Percentiles rank a stretch among this genome's conserved stretches.
phyloP scores from a whole-genome alignment of 2,797 vertebrate species.

The Peromyscus melanophrys region DNA sequence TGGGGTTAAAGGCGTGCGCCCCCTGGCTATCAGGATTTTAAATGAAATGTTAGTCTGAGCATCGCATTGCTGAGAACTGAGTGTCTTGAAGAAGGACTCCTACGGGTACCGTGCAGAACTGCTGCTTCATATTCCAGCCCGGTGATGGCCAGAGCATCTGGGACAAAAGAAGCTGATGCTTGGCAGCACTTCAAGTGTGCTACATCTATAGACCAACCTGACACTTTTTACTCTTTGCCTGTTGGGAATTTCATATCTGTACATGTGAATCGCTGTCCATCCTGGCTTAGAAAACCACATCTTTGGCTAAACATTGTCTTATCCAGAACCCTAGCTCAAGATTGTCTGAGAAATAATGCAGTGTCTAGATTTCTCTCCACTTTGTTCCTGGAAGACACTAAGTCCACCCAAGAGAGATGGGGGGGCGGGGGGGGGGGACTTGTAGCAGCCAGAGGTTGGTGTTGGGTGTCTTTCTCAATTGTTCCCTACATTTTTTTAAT shows the following conservation, averaged over 20 bases:
- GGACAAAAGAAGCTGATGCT: not conserved
- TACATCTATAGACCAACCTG: not conserved
- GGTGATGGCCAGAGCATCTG: not conserved
- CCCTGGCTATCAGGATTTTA: not conserved
- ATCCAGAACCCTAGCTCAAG: not conserved
- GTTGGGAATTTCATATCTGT: not conserved
- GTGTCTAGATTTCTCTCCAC: not conserved
- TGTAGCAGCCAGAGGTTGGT: not conserved
- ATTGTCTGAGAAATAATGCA: not conserved
- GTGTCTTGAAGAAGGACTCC: slow-evolving; percentile 12
- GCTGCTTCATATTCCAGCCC: not conserved
- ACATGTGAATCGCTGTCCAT: not conserved
- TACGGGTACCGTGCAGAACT: not conserved
- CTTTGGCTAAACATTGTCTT: not conserved
- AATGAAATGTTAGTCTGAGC: not conserved
- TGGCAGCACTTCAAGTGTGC: not conserved
- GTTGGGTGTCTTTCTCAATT: not conserved
- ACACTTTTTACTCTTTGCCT: not conserved
- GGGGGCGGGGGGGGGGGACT: not conserved
- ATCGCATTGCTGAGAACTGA: slow-evolving; percentile 29
- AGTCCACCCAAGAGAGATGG: not conserved
- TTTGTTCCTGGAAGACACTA: not conserved
- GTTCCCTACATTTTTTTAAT: not conserved
- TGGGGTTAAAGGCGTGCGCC: too few species aligned
- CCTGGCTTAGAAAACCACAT: slow-evolving; percentile 31